Conservation (phyloP, 2,113 vertebrate genomes). For the Aphyosemion australe region DNA sequence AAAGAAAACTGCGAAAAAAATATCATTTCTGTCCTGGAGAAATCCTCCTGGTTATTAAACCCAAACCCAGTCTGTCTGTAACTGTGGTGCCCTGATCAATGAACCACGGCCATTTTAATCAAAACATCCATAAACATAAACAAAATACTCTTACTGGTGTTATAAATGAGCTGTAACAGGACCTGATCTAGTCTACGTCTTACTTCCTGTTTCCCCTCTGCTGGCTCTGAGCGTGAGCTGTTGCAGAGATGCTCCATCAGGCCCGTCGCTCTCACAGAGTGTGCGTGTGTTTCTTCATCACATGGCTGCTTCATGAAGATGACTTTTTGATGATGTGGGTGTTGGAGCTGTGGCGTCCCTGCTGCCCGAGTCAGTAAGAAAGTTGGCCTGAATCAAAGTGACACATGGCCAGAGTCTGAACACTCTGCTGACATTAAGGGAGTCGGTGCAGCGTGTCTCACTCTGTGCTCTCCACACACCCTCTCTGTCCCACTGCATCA, state of each 20-base stretch:
- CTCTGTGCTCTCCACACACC: no score
- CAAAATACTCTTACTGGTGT: no score
- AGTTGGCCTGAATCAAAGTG: conserved; percentile 28
- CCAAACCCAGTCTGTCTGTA: no score
- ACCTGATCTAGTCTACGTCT: not conserved
- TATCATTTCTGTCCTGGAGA: no score
- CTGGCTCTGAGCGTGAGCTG: conserved; percentile 5
- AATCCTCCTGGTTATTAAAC: no score
- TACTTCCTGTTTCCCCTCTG: conserved; percentile 3
- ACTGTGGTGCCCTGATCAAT: no score
- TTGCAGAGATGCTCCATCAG: conserved; percentile 15
- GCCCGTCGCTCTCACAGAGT: conserved; percentile 15
- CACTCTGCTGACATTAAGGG: conserved; percentile 27
- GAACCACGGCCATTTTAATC: no score
- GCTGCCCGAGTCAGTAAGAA: conserved; percentile 15
- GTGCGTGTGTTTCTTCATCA: conserved; percentile 14
- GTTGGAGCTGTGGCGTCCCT: conserved; percentile 11
- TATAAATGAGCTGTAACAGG: no score
- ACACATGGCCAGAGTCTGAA: conserved; percentile 18
- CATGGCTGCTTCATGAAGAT: conserved; percentile 12
- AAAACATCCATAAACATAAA: no score
- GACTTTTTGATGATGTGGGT: conserved; percentile 42
- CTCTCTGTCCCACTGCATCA: no score
- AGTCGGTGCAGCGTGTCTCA: not conserved
- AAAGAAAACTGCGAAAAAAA: no score